A percentile compares a stretch with the other conserved stretches of the same genome.
phyloP scores from a whole-genome alignment of 2,797 vertebrate species.

The Crax fasciolata region DNA sequence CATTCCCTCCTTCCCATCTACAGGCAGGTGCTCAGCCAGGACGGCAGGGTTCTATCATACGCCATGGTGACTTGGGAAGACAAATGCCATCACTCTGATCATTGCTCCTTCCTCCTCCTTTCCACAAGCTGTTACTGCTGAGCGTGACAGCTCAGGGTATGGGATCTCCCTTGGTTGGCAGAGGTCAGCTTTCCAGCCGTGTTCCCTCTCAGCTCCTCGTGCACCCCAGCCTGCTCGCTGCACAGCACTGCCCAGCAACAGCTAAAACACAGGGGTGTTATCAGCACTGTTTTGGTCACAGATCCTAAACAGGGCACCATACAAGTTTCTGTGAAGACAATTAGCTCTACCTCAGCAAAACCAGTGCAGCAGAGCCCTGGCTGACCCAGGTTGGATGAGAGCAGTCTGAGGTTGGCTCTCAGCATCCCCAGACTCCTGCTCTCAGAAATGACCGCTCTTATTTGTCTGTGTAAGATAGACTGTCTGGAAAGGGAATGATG shows the following conservation, averaged over 20 bases:
- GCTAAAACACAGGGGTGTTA: not conserved
- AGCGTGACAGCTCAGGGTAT: fast-evolving
- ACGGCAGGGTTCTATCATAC: not conserved
- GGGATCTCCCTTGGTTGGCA: fast-evolving
- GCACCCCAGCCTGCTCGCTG: fast-evolving
- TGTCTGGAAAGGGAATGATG: not conserved
- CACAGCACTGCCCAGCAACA: not conserved
- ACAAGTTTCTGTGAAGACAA: not conserved
- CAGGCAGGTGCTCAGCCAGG: not conserved
- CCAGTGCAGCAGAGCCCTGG: not conserved
- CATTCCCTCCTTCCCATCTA: not conserved
- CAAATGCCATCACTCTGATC: not conserved
- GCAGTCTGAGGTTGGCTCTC: not conserved
- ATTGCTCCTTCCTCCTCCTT: not conserved
- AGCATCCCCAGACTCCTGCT: not conserved
- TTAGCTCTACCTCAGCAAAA: not conserved
- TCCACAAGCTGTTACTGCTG: not conserved
- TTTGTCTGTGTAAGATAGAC: not conserved
- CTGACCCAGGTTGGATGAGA: not conserved
- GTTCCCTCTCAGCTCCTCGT: not conserved
- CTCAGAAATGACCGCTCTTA: not conserved
- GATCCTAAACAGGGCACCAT: not conserved
- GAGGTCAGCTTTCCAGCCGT: not conserved
- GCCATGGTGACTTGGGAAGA: not conserved
- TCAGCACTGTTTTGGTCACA: not conserved